Evolutionary conservation across 2,888 invertebrate species (phyloP), one percentile per base, ranked within the genome.

Genomic region (Hyposoter didymator): DNA sequence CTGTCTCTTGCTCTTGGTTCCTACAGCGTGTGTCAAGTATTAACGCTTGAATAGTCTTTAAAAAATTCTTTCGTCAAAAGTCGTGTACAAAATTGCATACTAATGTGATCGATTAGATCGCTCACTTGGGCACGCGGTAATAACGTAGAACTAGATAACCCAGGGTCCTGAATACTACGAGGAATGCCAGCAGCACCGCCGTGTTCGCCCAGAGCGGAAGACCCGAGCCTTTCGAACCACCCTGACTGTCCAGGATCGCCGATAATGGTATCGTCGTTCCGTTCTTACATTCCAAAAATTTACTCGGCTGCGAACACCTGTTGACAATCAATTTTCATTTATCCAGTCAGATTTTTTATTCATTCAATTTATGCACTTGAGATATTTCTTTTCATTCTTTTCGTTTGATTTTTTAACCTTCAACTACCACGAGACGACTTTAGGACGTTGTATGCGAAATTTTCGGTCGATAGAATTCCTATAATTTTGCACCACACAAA

Each of bases 131-230:
- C 92, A 96, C 95, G 89, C 96, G 95, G 91, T 96, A 95, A 92
- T 96, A 97, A 89, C 97, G 95, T 89, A 97, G 94, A 87, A 97
- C 97, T 88, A 96, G 94, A 93, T 97, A 97, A 87, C 97, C 97
- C 87, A 97, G 94, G 78, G 96, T 94, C 88, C 97, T 95, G 94
- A 97, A 97, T 89, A 96, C 95, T 89, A 96, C 92, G 87, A 97
- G 95, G 94, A 97, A 97, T 90, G 95, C 95, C 89, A 97, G 91
- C 84, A 97, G 94, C 73, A 97, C 96, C 82, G 96, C 93, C 17
- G 97, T 97, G 94, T 97, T 97, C 84, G 96, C 95, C 97, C 97
- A 97, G 28, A 97, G 94, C 17, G 97, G 96, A 87, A 95, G 91
- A 79, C 93, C 92, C 67, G 92, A 90, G 70, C 93, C 91, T 84